Percentiles rank a stretch among this genome's conserved stretches.
phyloP scores from a whole-genome alignment of 1,140 invertebrate species.

The Camponotus floridanus region DNA sequence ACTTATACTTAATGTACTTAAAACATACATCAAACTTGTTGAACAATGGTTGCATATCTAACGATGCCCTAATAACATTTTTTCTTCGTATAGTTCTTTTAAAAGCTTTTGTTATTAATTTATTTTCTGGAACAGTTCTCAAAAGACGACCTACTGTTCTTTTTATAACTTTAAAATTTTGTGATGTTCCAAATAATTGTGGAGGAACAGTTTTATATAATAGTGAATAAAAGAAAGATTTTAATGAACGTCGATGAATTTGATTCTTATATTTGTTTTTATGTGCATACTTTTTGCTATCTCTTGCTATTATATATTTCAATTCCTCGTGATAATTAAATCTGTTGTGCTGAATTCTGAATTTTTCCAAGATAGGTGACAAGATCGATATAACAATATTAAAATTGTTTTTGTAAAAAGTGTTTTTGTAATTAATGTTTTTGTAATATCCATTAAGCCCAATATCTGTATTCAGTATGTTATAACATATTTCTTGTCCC shows the following conservation, averaged over 20 bases:
- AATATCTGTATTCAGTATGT: constrained; percentile 28
- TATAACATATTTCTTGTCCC: not conserved
- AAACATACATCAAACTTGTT: constrained; percentile 41
- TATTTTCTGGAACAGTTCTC: constrained; percentile 4
- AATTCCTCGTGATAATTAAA: constrained; percentile 33
- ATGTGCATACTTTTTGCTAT: not conserved
- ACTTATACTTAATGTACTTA: no score
- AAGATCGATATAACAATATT: not conserved
- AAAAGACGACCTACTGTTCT: not conserved
- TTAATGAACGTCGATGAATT: not conserved
- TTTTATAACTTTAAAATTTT: constrained; percentile 38
- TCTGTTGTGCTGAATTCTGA: constrained; percentile 10
- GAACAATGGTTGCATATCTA: not conserved
- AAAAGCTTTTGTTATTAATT: not conserved
- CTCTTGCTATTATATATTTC: not conserved
- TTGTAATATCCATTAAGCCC: not conserved
- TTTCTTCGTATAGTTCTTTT: not conserved
- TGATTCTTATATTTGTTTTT: constrained; percentile 13
- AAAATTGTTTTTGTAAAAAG: no score
- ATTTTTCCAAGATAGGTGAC: constrained; percentile 14
- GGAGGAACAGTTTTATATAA: constrained; percentile 6
- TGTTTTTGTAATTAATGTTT: not conserved
- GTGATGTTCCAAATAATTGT: constrained; percentile 24
- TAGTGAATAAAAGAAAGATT: constrained; percentile 6
- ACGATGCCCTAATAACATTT: not conserved